phyloP scores from a whole-genome alignment of 2,797 vertebrate genomes.

The Danio kyathit region DNA sequence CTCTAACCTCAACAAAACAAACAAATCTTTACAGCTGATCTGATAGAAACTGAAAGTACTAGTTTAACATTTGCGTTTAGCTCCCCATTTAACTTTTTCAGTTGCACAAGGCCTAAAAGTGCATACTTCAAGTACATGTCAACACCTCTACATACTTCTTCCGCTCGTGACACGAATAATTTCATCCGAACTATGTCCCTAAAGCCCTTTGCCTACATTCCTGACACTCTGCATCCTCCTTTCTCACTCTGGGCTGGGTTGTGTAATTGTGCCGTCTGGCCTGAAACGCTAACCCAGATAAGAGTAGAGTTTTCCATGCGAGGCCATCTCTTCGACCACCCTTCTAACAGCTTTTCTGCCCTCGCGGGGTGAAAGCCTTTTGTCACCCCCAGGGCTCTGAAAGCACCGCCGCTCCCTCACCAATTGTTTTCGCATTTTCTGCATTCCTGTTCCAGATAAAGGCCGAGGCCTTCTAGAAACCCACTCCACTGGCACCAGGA shows the following conservation, averaged over 20 bases:
- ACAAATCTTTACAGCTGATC: background rate
- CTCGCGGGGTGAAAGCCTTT: constrained; percentile 73
- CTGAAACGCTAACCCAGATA: constrained; percentile 82
- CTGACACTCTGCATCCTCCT: constrained; percentile 67
- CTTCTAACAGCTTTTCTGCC: constrained; percentile 53
- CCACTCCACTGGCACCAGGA: constrained; percentile 56
- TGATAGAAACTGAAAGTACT: background rate
- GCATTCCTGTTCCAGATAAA: constrained; percentile 86
- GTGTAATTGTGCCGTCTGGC: constrained; percentile 78
- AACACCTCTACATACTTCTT: constrained; percentile 33
- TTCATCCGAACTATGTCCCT: constrained; percentile 66
- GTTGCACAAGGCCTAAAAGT: background rate
- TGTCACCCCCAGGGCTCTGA: constrained; percentile 82
- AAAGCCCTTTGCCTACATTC: constrained; percentile 64
- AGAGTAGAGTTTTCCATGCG: constrained; percentile 63
- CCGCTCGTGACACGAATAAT: constrained; percentile 43
- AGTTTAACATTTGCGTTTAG: background rate
- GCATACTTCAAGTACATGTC: constrained; percentile 1
- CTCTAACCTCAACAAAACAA: too few relatives aligned
- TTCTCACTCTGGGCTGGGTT: constrained; percentile 71
- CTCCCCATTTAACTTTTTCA: background rate
- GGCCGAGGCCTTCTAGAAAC: constrained; percentile 49
- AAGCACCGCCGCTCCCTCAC: constrained; percentile 72
- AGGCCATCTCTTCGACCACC: constrained; percentile 52
- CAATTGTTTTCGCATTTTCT: constrained; percentile 87